Conservation (phyloP, 1,140 invertebrate genomes). For the Lamellibrachia luymesi region DNA sequence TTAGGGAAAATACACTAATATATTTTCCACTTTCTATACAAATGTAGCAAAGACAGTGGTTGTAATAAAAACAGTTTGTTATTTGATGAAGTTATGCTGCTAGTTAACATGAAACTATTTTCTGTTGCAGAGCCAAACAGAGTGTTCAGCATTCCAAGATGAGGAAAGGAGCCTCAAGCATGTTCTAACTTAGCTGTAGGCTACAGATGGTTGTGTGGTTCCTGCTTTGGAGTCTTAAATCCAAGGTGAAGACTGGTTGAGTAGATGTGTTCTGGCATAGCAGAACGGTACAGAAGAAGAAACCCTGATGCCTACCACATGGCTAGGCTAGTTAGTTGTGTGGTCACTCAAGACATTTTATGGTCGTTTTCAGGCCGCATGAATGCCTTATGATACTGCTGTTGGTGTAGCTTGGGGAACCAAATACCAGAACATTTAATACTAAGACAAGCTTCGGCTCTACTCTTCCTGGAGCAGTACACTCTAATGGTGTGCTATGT, state of each 20-base stretch:
- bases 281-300: background rate
- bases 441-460: background rate
- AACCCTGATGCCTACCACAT: background rate
- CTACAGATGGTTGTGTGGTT: background rate
- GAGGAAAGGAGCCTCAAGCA: background rate
- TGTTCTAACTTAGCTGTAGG: background rate
- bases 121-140: background rate
- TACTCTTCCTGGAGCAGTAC: background rate
- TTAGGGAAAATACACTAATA: too few relatives aligned
- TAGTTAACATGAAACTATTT: background rate
- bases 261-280: background rate
- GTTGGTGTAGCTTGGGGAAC: background rate
- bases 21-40: too few relatives aligned
- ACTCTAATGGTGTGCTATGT: background rate
- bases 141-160: background rate
- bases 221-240: background rate
- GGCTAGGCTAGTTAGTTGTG: background rate
- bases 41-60: too few relatives aligned
- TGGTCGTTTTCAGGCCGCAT: background rate
- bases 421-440: background rate
- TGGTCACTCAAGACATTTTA: background rate
- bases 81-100: too few relatives aligned
- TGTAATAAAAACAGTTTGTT: too few relatives aligned
- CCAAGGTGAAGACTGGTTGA: background rate
- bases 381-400: background rate